phyloP scores from a whole-genome alignment of 2,113 vertebrate species.

The Plecotus auritus region DNA sequence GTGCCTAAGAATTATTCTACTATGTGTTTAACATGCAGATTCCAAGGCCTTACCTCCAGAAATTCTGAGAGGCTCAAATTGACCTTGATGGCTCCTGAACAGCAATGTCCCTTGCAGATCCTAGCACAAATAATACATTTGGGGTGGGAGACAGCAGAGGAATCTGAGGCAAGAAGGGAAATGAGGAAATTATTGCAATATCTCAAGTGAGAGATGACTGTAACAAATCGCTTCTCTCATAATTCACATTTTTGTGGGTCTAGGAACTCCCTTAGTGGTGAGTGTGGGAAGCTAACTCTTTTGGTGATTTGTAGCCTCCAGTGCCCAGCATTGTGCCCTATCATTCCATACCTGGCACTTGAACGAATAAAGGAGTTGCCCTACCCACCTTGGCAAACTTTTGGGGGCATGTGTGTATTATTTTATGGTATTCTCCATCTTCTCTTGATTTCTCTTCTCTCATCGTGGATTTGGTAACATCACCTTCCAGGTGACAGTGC shows the following conservation, averaged over 20 bases:
- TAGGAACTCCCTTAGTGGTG: neutral
- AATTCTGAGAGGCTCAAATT: neutral
- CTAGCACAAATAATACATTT: neutral
- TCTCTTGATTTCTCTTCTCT: neutral
- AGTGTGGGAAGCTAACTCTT: neutral
- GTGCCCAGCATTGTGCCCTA: neutral
- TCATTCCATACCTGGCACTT: neutral
- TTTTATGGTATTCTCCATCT: neutral
- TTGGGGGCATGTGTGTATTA: neutral
- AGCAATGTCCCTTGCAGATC: neutral
- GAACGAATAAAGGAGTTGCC: neutral
- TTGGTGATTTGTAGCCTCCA: neutral
- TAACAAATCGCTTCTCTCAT: neutral
- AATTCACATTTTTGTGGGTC: neutral
- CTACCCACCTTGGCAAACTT: neutral
- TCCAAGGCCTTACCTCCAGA: neutral
- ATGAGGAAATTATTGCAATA: neutral
- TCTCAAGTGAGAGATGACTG: neutral
- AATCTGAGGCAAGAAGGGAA: neutral
- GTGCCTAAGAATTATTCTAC: neutral
- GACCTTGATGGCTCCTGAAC: neutral
- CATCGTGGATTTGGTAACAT: neutral
- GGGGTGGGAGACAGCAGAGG: too few species aligned
- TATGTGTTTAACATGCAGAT: neutral
- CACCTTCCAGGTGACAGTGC: neutral